phyloP scores from a whole-genome alignment of 2,888 invertebrate species.

The Bombylius major region DNA sequence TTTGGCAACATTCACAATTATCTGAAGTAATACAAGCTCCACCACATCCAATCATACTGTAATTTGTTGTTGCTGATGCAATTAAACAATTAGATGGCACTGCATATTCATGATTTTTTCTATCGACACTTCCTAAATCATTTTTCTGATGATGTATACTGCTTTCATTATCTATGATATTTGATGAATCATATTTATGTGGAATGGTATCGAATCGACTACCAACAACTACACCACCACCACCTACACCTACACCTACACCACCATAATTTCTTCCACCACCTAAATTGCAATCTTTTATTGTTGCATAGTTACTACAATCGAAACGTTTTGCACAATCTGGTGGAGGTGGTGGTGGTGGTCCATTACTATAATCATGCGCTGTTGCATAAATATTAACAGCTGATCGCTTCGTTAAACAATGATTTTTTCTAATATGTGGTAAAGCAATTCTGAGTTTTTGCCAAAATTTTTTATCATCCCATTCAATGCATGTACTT shows the following conservation, averaged over 20 bases:
- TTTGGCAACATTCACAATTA: constrained; percentile 9
- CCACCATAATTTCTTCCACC: constrained; percentile 26
- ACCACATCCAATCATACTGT: constrained; percentile 1
- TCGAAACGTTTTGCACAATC: constrained; percentile 26
- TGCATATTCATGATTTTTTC: constrained; percentile 31
- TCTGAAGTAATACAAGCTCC: background rate
- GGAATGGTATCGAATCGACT: constrained; percentile 19
- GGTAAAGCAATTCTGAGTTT: constrained; percentile 87
- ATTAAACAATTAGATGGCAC: constrained; percentile 27
- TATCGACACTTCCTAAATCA: constrained; percentile 8
- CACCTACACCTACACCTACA: constrained; percentile 26
- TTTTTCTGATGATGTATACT: constrained; percentile 6
- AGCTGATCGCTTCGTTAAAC: constrained; percentile 37
- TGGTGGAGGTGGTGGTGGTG: constrained; percentile 9
- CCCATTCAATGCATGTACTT: constrained; percentile 85
- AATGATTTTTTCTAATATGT: constrained; percentile 33
- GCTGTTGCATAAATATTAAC: constrained; percentile 61
- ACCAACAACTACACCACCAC: constrained; percentile 26
- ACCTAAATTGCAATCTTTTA: constrained; percentile 24
- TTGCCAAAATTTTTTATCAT: constrained; percentile 94
- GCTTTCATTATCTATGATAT: constrained; percentile 5
- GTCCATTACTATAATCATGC: constrained; percentile 23
- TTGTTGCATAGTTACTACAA: constrained; percentile 35
- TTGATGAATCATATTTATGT: constrained; percentile 11
- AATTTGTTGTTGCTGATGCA: constrained; percentile 7